A percentile compares a stretch with the other conserved stretches of the same genome.
phyloP scores from a whole-genome alignment of 2,888 invertebrate genomes.

The Amblyjoppa fuscipennis region DNA sequence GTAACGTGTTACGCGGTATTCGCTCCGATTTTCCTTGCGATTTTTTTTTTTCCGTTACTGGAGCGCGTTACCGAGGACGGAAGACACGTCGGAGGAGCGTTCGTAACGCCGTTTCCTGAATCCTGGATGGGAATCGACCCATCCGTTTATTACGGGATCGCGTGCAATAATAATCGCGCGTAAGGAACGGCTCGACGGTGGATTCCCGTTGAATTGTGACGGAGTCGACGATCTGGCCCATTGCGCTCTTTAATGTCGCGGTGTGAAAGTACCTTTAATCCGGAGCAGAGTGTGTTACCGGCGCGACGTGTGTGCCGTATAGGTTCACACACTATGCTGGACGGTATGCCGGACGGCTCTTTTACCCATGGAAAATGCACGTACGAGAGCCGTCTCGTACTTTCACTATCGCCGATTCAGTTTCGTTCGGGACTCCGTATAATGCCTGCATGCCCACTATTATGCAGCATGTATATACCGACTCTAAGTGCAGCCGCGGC shows the following conservation, averaged over 20 bases:
- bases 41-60: neutral
- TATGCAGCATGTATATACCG: slow-evolving; percentile 26
- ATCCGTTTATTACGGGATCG: slow-evolving; percentile 12
- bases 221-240: slow-evolving; percentile 7
- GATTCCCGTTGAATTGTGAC: slow-evolving; percentile 9
- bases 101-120: slow-evolving; percentile 37
- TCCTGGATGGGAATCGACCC: slow-evolving; percentile 12
- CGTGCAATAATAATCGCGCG: slow-evolving; percentile 14
- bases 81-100: slow-evolving; percentile 6
- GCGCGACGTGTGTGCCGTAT: neutral
- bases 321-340: slow-evolving; percentile 16
- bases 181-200: neutral
- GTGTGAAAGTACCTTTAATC: slow-evolving; percentile 48
- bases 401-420: slow-evolving; percentile 68
- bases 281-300: slow-evolving; percentile 11
- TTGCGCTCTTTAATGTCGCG: slow-evolving; percentile 24
- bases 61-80: slow-evolving; percentile 16
- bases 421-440: slow-evolving; percentile 50
- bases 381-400: slow-evolving; percentile 49
- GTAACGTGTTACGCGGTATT: slow-evolving; percentile 14
- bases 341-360: neutral
- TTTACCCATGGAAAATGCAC: slow-evolving; percentile 11
- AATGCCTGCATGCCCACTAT: slow-evolving; percentile 35
- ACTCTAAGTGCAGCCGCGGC: slow-evolving; percentile 31
- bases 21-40: neutral